phyloP scores from a whole-genome alignment of 1,140 invertebrate species.

The Drosophila malerkotliana region DNA sequence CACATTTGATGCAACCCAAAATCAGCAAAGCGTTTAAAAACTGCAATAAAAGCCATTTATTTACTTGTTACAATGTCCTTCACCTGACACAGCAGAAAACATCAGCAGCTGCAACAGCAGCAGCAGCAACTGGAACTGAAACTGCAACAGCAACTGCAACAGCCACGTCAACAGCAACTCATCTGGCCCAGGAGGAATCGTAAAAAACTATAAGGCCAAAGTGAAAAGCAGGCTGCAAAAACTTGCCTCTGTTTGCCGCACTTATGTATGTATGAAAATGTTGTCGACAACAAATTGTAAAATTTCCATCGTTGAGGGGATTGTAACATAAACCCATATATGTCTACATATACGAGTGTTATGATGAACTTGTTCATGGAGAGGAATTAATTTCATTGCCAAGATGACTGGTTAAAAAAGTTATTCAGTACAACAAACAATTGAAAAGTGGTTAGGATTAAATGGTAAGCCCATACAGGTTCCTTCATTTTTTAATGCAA shows the following conservation, averaged over 20 bases:
- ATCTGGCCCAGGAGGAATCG: conserved; percentile 42
- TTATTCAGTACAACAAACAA: not conserved
- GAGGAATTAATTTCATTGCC: not conserved
- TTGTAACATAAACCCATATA: conserved; percentile 2
- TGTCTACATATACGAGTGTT: not conserved
- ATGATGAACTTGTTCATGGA: not conserved
- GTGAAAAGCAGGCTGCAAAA: conserved; percentile 35
- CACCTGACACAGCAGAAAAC: conserved; percentile 32
- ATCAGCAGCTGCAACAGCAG: conserved; percentile 1
- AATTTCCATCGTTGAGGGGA: conserved; percentile 42
- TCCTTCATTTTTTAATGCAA: not conserved
- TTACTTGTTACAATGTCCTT: conserved; percentile 73
- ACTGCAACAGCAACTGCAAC: conserved; percentile 2
- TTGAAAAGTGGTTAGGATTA: not conserved
- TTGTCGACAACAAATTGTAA: conserved; percentile 51
- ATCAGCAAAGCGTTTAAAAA: conserved; percentile 81
- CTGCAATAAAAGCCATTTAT: conserved; percentile 78
- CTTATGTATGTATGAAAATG: conserved; percentile 47
- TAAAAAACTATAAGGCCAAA: conserved; percentile 37
- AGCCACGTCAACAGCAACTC: conserved; percentile 30
- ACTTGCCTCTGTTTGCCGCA: conserved; percentile 26
- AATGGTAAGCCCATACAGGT: not conserved
- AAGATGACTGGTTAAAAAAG: not conserved
- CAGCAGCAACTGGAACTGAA: conserved; percentile 10
- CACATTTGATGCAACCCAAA: conserved; percentile 67